A percentile compares a stretch with the other conserved stretches of the same genome.
These are phyloP conservation scores for Chironomus riparius DNA, from an alignment of 2,888 invertebrate species.

Conservation along the genomic window DNA sequence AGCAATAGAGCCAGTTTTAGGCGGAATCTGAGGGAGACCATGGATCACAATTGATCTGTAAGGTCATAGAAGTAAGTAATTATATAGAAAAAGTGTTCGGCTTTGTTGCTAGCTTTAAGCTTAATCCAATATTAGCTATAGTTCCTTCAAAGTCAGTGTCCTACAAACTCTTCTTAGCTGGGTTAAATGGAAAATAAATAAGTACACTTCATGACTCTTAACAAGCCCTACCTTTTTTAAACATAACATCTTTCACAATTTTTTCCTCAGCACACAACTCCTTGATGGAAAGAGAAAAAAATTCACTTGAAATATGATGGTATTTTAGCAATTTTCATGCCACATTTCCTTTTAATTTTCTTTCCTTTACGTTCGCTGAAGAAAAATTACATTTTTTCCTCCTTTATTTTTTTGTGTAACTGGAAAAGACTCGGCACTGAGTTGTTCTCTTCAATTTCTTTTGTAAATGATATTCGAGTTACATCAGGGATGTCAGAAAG, in stretches of 20 bases:
- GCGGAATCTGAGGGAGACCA: no score
- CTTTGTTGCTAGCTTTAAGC: no score
- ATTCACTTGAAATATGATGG: conserved; percentile 25
- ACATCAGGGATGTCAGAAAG: neutral
- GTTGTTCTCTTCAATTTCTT: neutral
- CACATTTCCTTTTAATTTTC: conserved; percentile 27
- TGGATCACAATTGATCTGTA: no score
- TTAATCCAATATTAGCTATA: no score
- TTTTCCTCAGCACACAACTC: neutral
- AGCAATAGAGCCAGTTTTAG: no score
- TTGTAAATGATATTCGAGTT: neutral
- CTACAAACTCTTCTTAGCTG: neutral
- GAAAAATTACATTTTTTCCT: neutral
- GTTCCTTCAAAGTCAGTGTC: no score
- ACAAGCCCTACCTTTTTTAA: neutral
- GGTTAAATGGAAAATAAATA: neutral
- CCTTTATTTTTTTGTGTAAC: neutral
- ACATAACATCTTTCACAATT: neutral
- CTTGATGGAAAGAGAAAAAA: neutral
- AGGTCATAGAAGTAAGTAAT: no score
- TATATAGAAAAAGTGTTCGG: no score
- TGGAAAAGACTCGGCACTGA: neutral
- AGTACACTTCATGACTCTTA: neutral
- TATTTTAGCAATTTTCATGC: conserved; percentile 26
- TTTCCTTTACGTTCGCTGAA: neutral